Percentiles rank a stretch among this genome's conserved stretches.
phyloP scores from a whole-genome alignment of 2,113 vertebrate species.

The Pterocles gutturalis region DNA sequence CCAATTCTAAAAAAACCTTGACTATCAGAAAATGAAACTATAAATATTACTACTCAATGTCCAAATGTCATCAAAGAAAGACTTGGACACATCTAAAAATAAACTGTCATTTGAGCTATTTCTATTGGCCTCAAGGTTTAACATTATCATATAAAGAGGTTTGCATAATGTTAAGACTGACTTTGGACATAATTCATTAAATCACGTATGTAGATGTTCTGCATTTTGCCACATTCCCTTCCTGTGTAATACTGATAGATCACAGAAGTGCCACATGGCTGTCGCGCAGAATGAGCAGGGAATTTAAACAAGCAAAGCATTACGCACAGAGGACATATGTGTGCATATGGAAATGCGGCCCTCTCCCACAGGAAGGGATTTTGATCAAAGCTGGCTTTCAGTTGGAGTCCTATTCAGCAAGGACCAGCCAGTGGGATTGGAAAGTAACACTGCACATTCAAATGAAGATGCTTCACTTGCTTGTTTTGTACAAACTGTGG shows the following conservation, averaged over 20 bases:
- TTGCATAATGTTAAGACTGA: background rate
- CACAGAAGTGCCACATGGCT: background rate
- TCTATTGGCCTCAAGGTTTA: background rate
- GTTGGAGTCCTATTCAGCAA: background rate
- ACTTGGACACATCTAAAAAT: conserved; percentile 4
- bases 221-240: background rate
- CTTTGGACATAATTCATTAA: conserved; percentile 10
- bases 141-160: conserved; percentile 44
- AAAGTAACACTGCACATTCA: background rate
- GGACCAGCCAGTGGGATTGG: background rate
- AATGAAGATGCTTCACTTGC: background rate
- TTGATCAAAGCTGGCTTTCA: background rate
- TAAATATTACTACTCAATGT: conserved; percentile 7
- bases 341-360: background rate
- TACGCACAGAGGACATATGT: background rate
- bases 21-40: conserved; percentile 34
- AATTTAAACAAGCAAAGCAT: conserved; percentile 5
- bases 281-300: background rate
- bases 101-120: conserved; percentile 23
- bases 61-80: conserved; percentile 17
- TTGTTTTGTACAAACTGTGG: background rate
- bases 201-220: background rate
- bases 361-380: background rate
- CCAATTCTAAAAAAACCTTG: background rate
- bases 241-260: background rate